Evolutionary conservation across 2,888 invertebrate species (phyloP).

Genomic region (Blera fallax): DNA sequence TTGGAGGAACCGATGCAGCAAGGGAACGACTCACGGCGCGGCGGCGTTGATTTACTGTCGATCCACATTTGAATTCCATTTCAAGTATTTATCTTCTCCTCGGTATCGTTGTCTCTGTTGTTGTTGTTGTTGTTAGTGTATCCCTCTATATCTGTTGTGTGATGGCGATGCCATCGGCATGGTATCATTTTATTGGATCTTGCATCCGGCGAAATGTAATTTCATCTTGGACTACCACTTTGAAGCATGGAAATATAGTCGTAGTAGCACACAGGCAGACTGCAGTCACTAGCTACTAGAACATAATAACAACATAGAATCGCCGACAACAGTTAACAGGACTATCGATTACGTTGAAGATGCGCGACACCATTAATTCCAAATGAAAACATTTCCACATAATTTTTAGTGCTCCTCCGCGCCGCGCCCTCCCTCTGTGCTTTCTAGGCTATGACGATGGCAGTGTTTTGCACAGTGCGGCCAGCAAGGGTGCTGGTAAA

Average conservation of each 20-base stretch:
- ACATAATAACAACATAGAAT: constrained; percentile 11
- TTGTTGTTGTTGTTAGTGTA: constrained; percentile 31
- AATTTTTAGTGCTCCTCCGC: constrained; percentile 30
- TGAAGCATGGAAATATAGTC: constrained; percentile 24
- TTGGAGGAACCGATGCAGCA: background rate
- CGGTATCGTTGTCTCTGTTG: constrained; percentile 41
- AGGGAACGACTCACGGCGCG: constrained; percentile 2
- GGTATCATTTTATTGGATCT: constrained; percentile 68
- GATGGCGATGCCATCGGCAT: constrained; percentile 18
- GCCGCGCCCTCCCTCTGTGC: background rate
- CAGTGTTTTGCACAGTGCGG: constrained; percentile 9
- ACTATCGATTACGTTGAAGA: constrained; percentile 65
- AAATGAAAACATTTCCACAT: constrained; percentile 69
- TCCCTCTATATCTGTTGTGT: constrained; percentile 51
- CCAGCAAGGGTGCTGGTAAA: background rate
- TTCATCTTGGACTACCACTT: constrained; percentile 49
- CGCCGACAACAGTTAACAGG: constrained; percentile 45
- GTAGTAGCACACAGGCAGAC: background rate
- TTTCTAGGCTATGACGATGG: background rate
- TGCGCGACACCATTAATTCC: constrained; percentile 70
- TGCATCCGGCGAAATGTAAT: constrained; percentile 63
- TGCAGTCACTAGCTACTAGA: constrained; percentile 4
- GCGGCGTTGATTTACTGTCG: constrained; percentile 58
- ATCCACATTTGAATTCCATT: constrained; percentile 68
- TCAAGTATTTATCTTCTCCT: constrained; percentile 66